Percentiles rank a stretch among this genome's conserved stretches.
Evolutionary conservation across 2,113 vertebrate species (phyloP).

Genomic region (Oxyura jamaicensis): DNA sequence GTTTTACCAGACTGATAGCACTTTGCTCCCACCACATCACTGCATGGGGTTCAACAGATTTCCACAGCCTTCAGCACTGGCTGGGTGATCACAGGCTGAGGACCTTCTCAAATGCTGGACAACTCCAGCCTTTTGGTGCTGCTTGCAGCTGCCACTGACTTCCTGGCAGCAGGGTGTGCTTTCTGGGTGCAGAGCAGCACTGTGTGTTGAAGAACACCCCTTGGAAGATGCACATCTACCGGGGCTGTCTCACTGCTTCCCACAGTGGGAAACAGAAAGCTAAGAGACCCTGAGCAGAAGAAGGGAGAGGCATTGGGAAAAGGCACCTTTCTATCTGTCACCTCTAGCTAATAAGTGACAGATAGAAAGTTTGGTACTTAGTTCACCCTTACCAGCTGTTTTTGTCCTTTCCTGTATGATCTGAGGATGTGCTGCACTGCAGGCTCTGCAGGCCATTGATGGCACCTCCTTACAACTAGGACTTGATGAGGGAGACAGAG

Average conservation of each 20-base stretch:
- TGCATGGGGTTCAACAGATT: background rate
- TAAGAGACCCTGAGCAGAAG: background rate
- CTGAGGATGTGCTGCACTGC: background rate
- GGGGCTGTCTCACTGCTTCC: background rate
- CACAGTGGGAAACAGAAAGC: background rate
- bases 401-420: background rate
- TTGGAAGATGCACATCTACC: background rate
- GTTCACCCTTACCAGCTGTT: background rate
- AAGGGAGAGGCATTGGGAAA: background rate
- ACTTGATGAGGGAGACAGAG: background rate
- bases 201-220: background rate
- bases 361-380: background rate
- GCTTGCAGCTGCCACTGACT: background rate
- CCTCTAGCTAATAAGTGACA: background rate
- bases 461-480: background rate
- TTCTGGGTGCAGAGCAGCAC: background rate
- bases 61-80: background rate
- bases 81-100: background rate
- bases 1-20: background rate
- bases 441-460: background rate
- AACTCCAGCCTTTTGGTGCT: background rate
- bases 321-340: background rate
- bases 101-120: background rate
- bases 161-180: background rate
- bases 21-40: background rate